These are phyloP conservation scores for Ips nitidus DNA, from an alignment of 1,140 invertebrate genomes.

Conservation along the genomic window DNA sequence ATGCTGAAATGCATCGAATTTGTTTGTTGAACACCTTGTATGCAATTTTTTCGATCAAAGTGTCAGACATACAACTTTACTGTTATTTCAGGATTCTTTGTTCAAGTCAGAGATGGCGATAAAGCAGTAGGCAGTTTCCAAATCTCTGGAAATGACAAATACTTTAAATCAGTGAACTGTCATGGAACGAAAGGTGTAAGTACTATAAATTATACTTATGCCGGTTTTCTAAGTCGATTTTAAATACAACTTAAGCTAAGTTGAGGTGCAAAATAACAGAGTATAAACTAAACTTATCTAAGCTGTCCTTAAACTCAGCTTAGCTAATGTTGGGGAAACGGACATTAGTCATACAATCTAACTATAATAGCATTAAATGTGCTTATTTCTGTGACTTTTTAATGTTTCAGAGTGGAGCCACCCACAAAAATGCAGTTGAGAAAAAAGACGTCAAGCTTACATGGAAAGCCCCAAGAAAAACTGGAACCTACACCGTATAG, in stretches of 20 bases:
- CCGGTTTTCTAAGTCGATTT: no score
- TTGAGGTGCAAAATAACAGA: no score
- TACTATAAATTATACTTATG: slow-evolving; percentile 1
- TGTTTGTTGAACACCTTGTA: no score
- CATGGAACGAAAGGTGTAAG: slow-evolving; percentile 43
- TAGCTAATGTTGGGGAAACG: no score
- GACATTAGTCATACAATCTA: no score
- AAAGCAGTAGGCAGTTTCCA: slow-evolving; percentile 51
- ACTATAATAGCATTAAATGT: not conserved
- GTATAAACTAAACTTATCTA: no score
- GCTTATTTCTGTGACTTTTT: not conserved
- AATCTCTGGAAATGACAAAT: slow-evolving; percentile 44
- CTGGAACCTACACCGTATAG: slow-evolving; percentile 47
- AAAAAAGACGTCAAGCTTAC: slow-evolving; percentile 48
- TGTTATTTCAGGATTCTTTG: slow-evolving; percentile 43
- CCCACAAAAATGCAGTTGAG: slow-evolving; percentile 48
- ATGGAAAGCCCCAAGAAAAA: slow-evolving; percentile 49
- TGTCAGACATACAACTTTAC: not conserved
- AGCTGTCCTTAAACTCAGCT: no score
- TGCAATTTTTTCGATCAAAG: not conserved
- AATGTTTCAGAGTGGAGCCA: slow-evolving; percentile 48
- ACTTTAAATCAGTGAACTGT: slow-evolving; percentile 47
- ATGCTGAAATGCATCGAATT: no score
- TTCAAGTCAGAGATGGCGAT: slow-evolving; percentile 51
- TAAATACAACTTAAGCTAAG: no score